Percentiles rank a stretch among this genome's conserved stretches.
Evolutionary conservation across 1,140 invertebrate species (phyloP).

Genomic region (Aculops lycopersici): DNA sequence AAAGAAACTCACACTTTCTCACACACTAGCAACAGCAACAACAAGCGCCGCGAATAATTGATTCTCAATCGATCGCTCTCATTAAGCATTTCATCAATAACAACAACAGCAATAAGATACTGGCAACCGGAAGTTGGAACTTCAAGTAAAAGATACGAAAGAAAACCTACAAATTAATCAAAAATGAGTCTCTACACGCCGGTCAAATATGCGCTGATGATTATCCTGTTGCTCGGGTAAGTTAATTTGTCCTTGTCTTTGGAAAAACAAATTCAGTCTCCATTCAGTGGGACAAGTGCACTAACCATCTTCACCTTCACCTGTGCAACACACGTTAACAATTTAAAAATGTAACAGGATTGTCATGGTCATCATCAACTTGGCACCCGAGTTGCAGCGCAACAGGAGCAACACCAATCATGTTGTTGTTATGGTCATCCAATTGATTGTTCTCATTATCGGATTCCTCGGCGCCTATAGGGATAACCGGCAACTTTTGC

Average conservation of each 20-base stretch:
- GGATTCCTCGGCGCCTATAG: conserved; percentile 4
- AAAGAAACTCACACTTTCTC: no score
- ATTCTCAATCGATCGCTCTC: no score
- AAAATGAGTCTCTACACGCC: not conserved
- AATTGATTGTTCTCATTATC: conserved; percentile 1
- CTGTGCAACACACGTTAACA: not conserved
- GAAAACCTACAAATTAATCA: no score
- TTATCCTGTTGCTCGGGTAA: not conserved
- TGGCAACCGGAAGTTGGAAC: no score
- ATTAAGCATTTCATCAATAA: no score
- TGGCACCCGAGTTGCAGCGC: not conserved
- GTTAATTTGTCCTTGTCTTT: not conserved
- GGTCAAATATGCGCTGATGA: not conserved
- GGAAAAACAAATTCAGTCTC: not conserved
- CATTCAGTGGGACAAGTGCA: not conserved
- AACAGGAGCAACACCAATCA: not conserved
- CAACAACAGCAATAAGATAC: no score
- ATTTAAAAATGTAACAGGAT: not conserved
- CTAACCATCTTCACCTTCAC: not conserved
- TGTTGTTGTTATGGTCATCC: not conserved
- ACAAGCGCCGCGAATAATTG: no score
- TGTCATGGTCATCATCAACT: not conserved
- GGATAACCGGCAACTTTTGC: not conserved
- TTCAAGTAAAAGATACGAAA: no score
- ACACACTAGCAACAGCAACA: no score